Conservation (phyloP, 2,113 vertebrate species). For the Dryoscopus gambensis region DNA sequence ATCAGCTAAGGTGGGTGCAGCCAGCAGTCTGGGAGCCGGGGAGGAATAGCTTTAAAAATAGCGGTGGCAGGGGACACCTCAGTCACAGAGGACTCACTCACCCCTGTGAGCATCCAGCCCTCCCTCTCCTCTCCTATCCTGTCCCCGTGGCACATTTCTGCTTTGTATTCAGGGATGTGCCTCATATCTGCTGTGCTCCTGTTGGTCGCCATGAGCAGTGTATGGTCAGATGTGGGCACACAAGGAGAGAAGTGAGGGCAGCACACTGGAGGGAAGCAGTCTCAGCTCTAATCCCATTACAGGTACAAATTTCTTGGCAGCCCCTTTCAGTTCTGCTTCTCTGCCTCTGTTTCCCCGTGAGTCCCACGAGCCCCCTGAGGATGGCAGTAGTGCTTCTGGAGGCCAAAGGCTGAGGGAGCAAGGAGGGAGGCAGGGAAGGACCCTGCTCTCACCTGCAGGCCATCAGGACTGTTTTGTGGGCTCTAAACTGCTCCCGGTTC, state of each 20-base stretch:
- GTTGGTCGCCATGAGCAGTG: background rate
- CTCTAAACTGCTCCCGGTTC: conserved; percentile 93
- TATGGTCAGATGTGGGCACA: background rate
- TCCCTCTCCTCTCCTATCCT: background rate
- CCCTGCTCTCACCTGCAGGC: conserved; percentile 88
- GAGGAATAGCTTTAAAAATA: background rate
- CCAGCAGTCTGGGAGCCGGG: background rate
- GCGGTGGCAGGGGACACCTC: background rate
- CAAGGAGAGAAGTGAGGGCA: background rate
- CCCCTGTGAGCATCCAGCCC: background rate
- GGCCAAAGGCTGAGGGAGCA: background rate
- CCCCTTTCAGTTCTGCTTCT: background rate
- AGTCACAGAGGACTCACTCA: background rate
- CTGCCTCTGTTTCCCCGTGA: background rate
- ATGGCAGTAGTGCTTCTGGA: background rate
- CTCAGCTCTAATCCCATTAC: background rate
- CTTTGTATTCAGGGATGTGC: background rate
- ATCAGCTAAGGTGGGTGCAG: background rate
- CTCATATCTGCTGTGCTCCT: background rate
- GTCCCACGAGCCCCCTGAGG: accelerated
- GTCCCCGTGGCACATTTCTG: background rate
- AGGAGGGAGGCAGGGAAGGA: background rate
- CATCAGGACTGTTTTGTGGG: conserved; percentile 98
- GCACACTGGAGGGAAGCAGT: accelerated
- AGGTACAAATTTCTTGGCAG: background rate